Conservation (phyloP, 2,113 vertebrate species). For the Felis chaus region DNA sequence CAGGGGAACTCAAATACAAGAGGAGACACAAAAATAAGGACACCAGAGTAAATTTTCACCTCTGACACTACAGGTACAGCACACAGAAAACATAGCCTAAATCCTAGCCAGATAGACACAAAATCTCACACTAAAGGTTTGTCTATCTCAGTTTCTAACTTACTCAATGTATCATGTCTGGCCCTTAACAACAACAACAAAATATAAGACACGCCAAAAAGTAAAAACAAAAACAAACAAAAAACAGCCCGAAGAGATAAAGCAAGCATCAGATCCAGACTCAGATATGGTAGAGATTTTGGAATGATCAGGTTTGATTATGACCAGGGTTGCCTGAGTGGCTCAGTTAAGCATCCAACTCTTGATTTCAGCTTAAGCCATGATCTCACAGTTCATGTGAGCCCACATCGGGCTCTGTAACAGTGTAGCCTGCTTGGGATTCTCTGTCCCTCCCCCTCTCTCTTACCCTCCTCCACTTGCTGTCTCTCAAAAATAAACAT, state of each 20-base stretch:
- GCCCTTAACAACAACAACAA: not conserved
- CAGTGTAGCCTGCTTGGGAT: too few species aligned
- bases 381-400: too few species aligned
- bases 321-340: too few species aligned
- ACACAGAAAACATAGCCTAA: not conserved
- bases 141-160: not conserved
- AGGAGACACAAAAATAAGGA: not conserved
- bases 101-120: not conserved
- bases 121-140: not conserved
- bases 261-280: not conserved
- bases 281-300: not conserved
- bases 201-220: not conserved
- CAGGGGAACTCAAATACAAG: not conserved
- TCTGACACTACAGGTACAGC: not conserved
- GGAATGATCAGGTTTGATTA: not conserved
- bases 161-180: not conserved
- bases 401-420: too few species aligned
- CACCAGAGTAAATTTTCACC: not conserved
- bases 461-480: too few species aligned
- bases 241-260: not conserved
- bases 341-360: too few species aligned
- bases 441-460: too few species aligned
- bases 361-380: too few species aligned
- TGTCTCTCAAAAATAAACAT: too few species aligned
- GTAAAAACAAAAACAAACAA: not conserved